Evolutionary conservation across 2,888 invertebrate species (phyloP), one percentile per base, ranked within the genome.

Genomic region (Ophioninae sp.): DNA sequence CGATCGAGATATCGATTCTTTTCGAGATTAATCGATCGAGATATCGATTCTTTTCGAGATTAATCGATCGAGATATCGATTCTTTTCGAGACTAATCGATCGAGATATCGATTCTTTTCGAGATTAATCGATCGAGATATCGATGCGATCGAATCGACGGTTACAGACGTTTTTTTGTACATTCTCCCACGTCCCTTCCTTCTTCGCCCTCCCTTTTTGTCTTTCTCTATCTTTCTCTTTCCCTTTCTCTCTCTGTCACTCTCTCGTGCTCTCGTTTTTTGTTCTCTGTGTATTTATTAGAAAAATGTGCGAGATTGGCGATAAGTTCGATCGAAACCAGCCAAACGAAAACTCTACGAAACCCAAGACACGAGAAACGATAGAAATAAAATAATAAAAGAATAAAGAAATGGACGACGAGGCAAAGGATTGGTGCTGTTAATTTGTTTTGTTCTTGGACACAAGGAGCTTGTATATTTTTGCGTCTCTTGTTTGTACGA

Each of bases 401-500:
- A 64, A 51, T 65, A 17, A 51, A 17, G 51, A 51, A 67, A 77
- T 23, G 44, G 79, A 65, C 59, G 51, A 67, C 65, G 83, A 59
- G 81, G 79, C 88, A 85, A 87, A 88, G 88, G 89, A 91, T 84
- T 89, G 90, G 90, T 91, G 90, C 91, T 91, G 91, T 90, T 91
- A 90, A 82, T 84, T 85, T 84, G 71, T 87, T 78, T 83, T 89
- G 90, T 90, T 89, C 89, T 88, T 90, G 89, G 89, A 89, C 87
- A 88, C 88, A 88, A 90, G 90, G 86, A 90, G 91, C 90, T 91
- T 91, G 90, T 92, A 91, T 90, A 90, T 92, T 91, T 91, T 85
- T 91, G 90, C 90, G 90, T 88, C 90, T 90, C 90, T 91, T 91
- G 90, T 91, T 91, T 91, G 90, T 91, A 91, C 90, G 87, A 91